These are phyloP conservation scores for Caenorhabditis brenneri DNA, from an alignment of 1,140 invertebrate genomes.

Conservation along the genomic window DNA sequence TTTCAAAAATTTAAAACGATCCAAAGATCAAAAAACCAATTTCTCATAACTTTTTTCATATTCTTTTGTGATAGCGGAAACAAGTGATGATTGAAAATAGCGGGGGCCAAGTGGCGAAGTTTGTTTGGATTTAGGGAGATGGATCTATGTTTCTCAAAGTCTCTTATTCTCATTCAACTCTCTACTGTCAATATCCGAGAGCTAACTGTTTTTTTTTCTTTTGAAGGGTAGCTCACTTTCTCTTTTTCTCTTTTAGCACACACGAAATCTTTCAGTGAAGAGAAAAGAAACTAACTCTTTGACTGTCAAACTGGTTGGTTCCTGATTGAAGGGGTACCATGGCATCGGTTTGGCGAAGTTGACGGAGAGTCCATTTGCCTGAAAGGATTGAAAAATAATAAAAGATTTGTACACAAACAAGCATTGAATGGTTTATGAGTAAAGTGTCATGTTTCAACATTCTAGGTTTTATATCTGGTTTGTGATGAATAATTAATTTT, in stretches of 20 bases:
- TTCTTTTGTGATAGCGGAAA: neutral
- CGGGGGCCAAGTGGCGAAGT: neutral
- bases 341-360: slow-evolving; percentile 70
- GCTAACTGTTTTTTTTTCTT: slow-evolving; percentile 26
- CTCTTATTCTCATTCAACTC: neutral
- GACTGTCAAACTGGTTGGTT: slow-evolving; percentile 69
- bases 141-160: neutral
- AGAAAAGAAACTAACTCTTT: slow-evolving; percentile 59
- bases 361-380: slow-evolving; percentile 68
- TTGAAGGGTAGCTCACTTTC: slow-evolving; percentile 32
- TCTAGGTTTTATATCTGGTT: too few species aligned
- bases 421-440: too few species aligned
- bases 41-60: neutral
- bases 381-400: neutral
- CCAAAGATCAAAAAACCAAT: too few species aligned
- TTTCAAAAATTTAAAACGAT: too few species aligned
- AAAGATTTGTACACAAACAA: too few species aligned
- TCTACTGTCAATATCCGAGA: neutral
- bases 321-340: slow-evolving; percentile 68
- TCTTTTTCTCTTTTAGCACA: neutral
- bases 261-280: neutral
- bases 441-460: too few species aligned
- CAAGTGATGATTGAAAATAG: neutral
- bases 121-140: slow-evolving; percentile 22
- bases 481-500: too few species aligned